These are phyloP conservation scores for Trichechus manatus DNA, from an alignment of 2,113 vertebrate genomes.

Conservation along the genomic window DNA sequence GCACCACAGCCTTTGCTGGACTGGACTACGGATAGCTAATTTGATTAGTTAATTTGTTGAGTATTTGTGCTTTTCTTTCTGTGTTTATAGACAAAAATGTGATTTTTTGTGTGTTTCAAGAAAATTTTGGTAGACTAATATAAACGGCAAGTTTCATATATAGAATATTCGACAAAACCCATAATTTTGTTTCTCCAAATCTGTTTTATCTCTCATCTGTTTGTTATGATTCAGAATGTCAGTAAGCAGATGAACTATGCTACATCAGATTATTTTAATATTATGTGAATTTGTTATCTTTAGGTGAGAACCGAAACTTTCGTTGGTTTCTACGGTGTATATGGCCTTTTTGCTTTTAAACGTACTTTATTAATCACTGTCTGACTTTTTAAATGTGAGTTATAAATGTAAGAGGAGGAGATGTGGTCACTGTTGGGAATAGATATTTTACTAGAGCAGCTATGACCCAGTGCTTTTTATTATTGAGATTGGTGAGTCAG, in stretches of 20 bases:
- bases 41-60: background rate
- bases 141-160: background rate
- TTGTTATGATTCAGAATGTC: background rate
- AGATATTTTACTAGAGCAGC: background rate
- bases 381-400: background rate
- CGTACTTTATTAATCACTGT: background rate
- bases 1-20: background rate
- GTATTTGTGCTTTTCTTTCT: background rate
- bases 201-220: background rate
- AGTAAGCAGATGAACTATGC: background rate
- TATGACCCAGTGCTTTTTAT: background rate
- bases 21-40: background rate
- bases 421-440: fast-evolving
- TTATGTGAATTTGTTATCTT: background rate
- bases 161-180: background rate
- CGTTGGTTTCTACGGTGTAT: background rate
- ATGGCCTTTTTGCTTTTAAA: background rate
- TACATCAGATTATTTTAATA: background rate
- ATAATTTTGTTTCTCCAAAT: background rate
- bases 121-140: background rate
- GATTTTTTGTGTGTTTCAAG: no score
- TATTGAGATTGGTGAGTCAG: background rate
- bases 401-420: background rate
- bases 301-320: background rate
- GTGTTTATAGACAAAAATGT: background rate